Base-by-base conservation (phyloP, 2,888 invertebrate species). In the Seladonia tumulorum region DNA sequence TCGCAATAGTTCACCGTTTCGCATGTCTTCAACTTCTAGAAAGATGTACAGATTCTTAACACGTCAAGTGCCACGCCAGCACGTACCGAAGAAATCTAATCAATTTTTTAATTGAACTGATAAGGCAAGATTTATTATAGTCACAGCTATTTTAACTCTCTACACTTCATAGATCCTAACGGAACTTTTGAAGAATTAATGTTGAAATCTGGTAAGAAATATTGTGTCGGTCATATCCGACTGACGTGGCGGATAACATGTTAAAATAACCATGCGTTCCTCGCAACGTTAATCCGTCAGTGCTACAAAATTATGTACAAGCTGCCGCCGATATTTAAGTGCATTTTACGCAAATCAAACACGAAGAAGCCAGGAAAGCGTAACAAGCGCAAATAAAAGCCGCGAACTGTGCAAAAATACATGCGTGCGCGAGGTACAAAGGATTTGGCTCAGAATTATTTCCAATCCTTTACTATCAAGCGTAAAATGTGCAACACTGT, bases 401-500 rank as follows among this genome's bases (percentile, higher is more conserved):
- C 3, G 5, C 18, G 25, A 22, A 39, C 16, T 4, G n/a, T 16
- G 39, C 18, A 66, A n/a, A 35, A 18, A 45, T 25, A 39, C 82
- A 77, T 81, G 83, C 77, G 77, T 57, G 78, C 82, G 70, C 75
- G 75, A 72, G 85, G 83, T 77, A 8, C 35, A 78, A 90, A 93
- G 90, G 92, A 92, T 92, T 89, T 92, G 93, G 86, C 92, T 90
- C 92, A 91, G 90, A 86, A 82, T 70, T 87, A 91, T 92, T 89
- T 92, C 87, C 90, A 93, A 92, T 92, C 92, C 92, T 91, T 88
- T 76, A 66, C 63, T 78, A 80, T 82, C 63, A 71, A 45, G 47
- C n/a, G n/a, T 10, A 53, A 53, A 29, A 66, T 25, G 29, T 18
- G 18, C 8, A 8, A 29, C 5, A 25, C 42, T 18, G 2, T 63